These are phyloP conservation scores for Myotis pilosus DNA, from an alignment of 2,797 vertebrate genomes.

Conservation along the genomic window DNA sequence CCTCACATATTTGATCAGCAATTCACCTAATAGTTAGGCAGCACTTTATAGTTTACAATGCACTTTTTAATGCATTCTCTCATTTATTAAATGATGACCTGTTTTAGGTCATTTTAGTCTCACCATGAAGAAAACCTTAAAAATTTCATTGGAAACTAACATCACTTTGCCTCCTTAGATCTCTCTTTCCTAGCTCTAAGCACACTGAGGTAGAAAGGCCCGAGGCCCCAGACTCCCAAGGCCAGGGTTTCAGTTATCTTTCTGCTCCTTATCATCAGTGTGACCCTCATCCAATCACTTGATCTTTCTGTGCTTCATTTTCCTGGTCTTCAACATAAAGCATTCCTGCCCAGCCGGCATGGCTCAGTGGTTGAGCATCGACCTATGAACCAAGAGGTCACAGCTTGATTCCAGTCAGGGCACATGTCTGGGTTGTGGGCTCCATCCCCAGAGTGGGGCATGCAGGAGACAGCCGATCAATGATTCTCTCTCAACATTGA, in stretches of 20 bases:
- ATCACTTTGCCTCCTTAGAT: neutral
- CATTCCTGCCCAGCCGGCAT: neutral
- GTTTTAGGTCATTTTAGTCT: slow-evolving; percentile 28
- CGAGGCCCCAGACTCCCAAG: neutral
- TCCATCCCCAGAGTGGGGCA: too few species aligned
- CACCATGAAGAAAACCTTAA: slow-evolving; percentile 9
- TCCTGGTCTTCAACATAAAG: neutral
- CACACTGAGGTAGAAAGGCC: neutral
- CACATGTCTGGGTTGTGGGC: too few species aligned
- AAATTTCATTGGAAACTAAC: neutral
- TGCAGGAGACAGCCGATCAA: too few species aligned
- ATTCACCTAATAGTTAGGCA: neutral
- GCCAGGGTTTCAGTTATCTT: neutral
- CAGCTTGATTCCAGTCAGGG: too few species aligned
- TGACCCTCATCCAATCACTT: neutral
- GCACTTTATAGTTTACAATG: neutral
- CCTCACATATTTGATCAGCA: neutral
- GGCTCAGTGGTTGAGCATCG: too few species aligned
- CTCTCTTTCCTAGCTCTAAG: neutral
- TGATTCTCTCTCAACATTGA: too few species aligned
- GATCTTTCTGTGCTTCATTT: neutral
- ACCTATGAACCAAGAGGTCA: too few species aligned
- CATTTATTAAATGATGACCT: neutral
- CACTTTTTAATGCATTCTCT: neutral
- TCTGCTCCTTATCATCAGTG: neutral